Percentiles rank a stretch among this genome's conserved stretches.
phyloP scores from a whole-genome alignment of 2,888 invertebrate genomes.

The Acrobasis suavella region DNA sequence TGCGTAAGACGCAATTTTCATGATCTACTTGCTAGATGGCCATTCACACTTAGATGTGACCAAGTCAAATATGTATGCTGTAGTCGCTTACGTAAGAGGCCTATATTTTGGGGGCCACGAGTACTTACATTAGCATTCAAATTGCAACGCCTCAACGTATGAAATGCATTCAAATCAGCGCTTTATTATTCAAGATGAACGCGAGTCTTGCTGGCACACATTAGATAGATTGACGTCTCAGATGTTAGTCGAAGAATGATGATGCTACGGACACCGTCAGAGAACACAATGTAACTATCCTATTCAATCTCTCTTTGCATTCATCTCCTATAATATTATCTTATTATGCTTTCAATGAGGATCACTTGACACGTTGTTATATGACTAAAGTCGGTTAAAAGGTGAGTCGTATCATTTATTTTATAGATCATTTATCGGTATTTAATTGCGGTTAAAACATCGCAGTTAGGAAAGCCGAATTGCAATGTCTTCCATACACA shows the following conservation, averaged over 20 bases:
- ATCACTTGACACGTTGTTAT: constrained; percentile 20
- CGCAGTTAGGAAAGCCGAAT: constrained; percentile 1
- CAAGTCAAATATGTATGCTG: constrained; percentile 27
- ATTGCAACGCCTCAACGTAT: constrained; percentile 39
- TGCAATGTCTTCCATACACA: background rate
- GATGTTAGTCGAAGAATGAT: constrained; percentile 13
- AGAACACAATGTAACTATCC: constrained; percentile 19
- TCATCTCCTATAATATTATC: constrained; percentile 18
- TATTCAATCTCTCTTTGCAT: constrained; percentile 14
- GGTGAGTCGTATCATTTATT: constrained; percentile 16
- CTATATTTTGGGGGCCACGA: constrained; percentile 41
- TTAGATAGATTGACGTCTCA: constrained; percentile 33
- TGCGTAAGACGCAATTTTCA: constrained; percentile 43
- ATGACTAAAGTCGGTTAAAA: constrained; percentile 10
- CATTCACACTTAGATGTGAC: constrained; percentile 40
- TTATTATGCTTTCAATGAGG: constrained; percentile 21
- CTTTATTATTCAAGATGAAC: constrained; percentile 43
- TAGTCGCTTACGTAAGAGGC: constrained; percentile 43
- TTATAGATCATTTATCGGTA: too few species aligned
- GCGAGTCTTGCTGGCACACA: constrained; percentile 35
- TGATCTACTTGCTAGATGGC: constrained; percentile 33
- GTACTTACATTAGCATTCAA: constrained; percentile 45
- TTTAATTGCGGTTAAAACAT: constrained; percentile 30
- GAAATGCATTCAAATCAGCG: constrained; percentile 45
- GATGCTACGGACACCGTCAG: constrained; percentile 9